These are phyloP conservation scores for Picus viridis DNA, from an alignment of 2,797 vertebrate species.

Conservation along the genomic window DNA sequence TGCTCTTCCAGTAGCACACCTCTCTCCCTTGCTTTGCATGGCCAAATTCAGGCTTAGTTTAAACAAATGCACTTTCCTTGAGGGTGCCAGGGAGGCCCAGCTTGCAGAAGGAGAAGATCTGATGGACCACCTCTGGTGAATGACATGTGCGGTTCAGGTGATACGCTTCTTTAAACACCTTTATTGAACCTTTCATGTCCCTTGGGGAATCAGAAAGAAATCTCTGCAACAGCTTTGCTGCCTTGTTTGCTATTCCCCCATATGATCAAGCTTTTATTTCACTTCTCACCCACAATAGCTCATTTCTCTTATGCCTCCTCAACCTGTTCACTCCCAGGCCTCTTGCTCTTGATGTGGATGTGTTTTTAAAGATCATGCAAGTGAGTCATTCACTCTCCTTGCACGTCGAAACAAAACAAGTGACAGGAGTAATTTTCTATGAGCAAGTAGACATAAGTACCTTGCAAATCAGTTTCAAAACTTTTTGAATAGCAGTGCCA, in stretches of 20 bases:
- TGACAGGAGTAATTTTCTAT: conserved; percentile 41
- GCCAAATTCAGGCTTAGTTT: neutral
- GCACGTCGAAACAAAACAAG: conserved; percentile 66
- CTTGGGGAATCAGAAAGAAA: neutral
- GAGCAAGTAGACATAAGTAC: conserved; percentile 55
- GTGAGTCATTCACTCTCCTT: conserved; percentile 45
- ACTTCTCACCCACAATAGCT: neutral
- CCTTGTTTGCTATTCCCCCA: neutral
- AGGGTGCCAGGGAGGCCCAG: neutral
- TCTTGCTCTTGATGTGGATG: neutral
- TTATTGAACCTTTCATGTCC: neutral
- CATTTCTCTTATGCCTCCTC: neutral
- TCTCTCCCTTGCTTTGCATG: neutral
- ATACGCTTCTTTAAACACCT: neutral
- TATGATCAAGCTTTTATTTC: neutral
- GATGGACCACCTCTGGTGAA: neutral
- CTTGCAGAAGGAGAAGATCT: neutral
- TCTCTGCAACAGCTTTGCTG: neutral
- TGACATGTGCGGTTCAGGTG: neutral
- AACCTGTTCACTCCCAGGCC: neutral
- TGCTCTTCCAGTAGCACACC: neutral
- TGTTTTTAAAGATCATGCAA: neutral
- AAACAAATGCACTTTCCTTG: neutral
- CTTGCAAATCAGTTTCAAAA: conserved; percentile 63
- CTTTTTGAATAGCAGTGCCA: conserved; percentile 58